Conservation (phyloP, 2,888 invertebrate genomes). For the Cosmia trapezina region DNA sequence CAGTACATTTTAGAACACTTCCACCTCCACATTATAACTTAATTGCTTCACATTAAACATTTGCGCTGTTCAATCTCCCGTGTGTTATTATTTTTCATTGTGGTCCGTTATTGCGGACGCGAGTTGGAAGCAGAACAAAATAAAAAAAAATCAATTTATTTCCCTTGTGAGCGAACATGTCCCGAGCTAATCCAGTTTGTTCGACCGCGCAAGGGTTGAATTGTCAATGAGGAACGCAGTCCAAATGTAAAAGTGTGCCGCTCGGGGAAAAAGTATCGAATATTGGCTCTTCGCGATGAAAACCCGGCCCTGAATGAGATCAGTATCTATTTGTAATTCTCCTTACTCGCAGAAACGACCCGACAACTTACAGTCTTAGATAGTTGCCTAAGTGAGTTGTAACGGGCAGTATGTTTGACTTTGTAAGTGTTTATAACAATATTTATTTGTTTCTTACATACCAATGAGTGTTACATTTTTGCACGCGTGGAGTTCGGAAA, state of each 20-base stretch:
- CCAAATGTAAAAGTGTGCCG: slow-evolving; percentile 86
- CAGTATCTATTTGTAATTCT: slow-evolving; percentile 80
- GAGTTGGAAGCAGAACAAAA: slow-evolving; percentile 81
- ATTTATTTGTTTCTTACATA: slow-evolving; percentile 24
- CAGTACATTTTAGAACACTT: slow-evolving; percentile 38
- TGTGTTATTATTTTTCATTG: slow-evolving; percentile 85
- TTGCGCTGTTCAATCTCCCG: slow-evolving; percentile 79
- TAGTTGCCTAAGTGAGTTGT: slow-evolving; percentile 59
- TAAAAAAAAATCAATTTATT: slow-evolving; percentile 89
- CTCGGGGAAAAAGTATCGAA: slow-evolving; percentile 82
- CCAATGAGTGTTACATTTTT: slow-evolving; percentile 9
- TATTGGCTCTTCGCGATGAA: slow-evolving; percentile 84
- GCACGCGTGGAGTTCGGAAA: too few relatives aligned
- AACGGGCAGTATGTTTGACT: slow-evolving; percentile 34
- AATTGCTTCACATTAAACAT: slow-evolving; percentile 69
- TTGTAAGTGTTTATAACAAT: slow-evolving; percentile 20
- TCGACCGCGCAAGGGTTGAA: slow-evolving; percentile 89
- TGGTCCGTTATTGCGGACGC: slow-evolving; percentile 83
- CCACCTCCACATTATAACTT: slow-evolving; percentile 56
- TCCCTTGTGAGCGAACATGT: slow-evolving; percentile 88
- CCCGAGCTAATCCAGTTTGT: slow-evolving; percentile 89
- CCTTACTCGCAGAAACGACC: slow-evolving; percentile 69
- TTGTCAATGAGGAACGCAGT: slow-evolving; percentile 87
- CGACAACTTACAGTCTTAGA: slow-evolving; percentile 59
- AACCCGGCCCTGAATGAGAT: slow-evolving; percentile 78